A percentile compares a stretch with the other conserved stretches of the same genome.
phyloP scores from a whole-genome alignment of 2,113 vertebrate genomes.

The Pelecanoides urinatrix region DNA sequence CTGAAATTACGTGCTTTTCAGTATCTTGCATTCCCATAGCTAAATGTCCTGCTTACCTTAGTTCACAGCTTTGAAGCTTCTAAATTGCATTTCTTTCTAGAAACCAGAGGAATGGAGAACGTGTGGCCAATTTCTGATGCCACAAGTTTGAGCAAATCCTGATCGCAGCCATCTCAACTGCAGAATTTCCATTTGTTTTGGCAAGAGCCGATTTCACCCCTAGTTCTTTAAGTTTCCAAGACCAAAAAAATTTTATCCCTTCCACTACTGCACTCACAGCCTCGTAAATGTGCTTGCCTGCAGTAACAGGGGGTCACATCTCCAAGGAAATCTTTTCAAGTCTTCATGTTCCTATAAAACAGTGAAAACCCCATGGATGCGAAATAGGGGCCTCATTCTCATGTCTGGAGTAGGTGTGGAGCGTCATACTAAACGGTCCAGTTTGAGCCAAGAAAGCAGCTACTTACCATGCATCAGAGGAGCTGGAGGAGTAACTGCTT shows the following conservation, averaged over 20 bases:
- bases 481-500: neutral
- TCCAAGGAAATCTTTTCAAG: neutral
- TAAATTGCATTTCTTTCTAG: neutral
- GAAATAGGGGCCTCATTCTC: neutral
- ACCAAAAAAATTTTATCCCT: neutral
- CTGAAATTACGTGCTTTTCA: neutral
- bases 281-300: neutral
- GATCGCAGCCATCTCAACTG: neutral
- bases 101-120: neutral
- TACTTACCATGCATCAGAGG: neutral
- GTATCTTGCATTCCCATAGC: neutral
- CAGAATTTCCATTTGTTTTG: neutral
- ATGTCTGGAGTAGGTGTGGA: neutral
- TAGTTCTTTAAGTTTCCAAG: neutral
- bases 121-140: neutral
- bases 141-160: neutral
- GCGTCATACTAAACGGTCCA: neutral
- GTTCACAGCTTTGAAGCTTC: neutral
- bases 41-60: neutral
- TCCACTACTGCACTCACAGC: neutral
- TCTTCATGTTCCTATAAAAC: neutral
- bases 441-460: neutral
- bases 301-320: neutral
- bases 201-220: neutral
- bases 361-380: neutral